Evolutionary conservation across 2,797 vertebrate genomes (phyloP).

Genomic region (Sciaenops ocellatus): DNA sequence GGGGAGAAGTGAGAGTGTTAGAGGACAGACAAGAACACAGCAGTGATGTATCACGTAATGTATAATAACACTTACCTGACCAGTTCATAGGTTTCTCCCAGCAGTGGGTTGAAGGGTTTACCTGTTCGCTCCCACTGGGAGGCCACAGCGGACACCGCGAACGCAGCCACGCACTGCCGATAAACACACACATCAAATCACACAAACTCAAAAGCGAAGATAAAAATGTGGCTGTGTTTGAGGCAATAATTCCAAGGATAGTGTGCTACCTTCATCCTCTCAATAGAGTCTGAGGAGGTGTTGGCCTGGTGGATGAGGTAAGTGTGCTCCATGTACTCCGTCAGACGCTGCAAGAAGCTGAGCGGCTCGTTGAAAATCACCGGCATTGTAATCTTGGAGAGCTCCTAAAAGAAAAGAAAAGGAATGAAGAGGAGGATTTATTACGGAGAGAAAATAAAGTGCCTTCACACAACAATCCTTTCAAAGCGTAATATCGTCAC

Average conservation of each 20-base stretch:
- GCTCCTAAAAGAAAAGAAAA: conserved; percentile 84
- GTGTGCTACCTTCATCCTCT: conserved; percentile 94
- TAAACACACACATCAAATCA: conserved; percentile 11
- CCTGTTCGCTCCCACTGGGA: conserved; percentile 99
- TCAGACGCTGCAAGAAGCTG: conserved; percentile 97
- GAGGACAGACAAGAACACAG: background rate
- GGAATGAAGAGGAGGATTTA: conserved; percentile 14
- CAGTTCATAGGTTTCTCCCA: conserved; percentile 97
- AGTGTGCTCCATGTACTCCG: conserved; percentile 98
- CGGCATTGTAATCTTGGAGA: conserved; percentile 99
- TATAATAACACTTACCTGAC: conserved; percentile 85
- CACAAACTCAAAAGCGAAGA: background rate
- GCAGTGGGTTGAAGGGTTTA: conserved; percentile 97
- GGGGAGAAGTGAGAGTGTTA: background rate
- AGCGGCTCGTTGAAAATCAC: conserved; percentile 98
- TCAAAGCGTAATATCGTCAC: conserved; percentile 9
- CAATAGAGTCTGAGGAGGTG: conserved; percentile 86
- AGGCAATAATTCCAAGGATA: background rate
- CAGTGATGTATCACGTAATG: too few species aligned
- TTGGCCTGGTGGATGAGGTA: conserved; percentile 97
- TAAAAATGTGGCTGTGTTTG: background rate
- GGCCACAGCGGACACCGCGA: conserved; percentile 97
- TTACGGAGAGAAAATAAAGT: conserved; percentile 15
- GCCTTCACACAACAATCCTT: background rate
- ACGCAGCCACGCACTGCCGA: conserved; percentile 93